Evolutionary conservation across 2,888 invertebrate genomes (phyloP), one percentile per base, ranked within the genome.

Genomic region (Uropetala carovei): DNA sequence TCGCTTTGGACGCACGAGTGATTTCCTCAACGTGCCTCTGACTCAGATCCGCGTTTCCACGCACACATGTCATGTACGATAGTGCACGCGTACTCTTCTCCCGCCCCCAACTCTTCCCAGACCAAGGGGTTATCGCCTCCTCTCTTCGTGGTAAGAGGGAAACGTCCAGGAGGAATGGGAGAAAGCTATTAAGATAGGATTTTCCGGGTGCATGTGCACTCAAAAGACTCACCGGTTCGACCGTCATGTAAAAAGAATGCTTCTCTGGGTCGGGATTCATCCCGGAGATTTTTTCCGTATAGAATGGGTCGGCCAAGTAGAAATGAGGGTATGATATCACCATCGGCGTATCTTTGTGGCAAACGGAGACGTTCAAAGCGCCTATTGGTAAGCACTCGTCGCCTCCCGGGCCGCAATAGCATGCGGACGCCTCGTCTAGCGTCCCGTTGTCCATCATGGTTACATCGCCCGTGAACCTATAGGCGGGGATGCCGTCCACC

Each of bases 311-410:
- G 0, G 96, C 98, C 94, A 97, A 96, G 94, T 97, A 96, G 95
- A 98, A 98, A 95, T 98, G 98, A 0, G 99, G 99, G 93, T 98
- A 96, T 0, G 98, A 98, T 93, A 98, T 96, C 94, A 98, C 98
- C 0, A 97, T 97, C 0, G 99, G 98, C 0, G 98, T 97, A 9
- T 97, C 98, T 94, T 93, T 97, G 92, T 98, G 96, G 93, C 98
- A 98, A 0, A 97, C 95, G 0, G 97, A 97, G n/a, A 98, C 96
- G 95, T 98, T 98, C 95, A 98, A 96, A 57, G 97, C 96, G 0
- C 98, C 98, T 3, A 96, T 96, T 93, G 97, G 97, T n/a, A 96
- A 95, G 94, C 98, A 98, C 81, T 93, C 93, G 85, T 93, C 93
- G 2, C 89, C 89, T 5, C 43, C 89, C 7, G 60, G 43, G 64